Evolutionary conservation across 2,888 invertebrate species (phyloP).

Genomic region (Eumerus sabulonum): DNA sequence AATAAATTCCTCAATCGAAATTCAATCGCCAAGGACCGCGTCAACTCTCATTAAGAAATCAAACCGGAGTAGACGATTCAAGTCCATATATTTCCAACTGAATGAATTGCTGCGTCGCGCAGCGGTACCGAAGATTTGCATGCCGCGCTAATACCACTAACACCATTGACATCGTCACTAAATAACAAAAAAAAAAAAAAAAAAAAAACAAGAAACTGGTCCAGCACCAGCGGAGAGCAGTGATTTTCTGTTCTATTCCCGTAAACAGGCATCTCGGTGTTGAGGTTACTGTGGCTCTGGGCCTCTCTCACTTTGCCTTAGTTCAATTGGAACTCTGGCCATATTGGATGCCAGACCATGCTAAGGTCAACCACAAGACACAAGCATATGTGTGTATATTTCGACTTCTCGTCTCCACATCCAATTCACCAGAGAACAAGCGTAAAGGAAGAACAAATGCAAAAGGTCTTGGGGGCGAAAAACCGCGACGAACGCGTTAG

Average conservation of each 20-base stretch:
- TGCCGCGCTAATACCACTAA: too few species aligned
- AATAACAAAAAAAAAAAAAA: too few species aligned
- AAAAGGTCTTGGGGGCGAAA: not conserved
- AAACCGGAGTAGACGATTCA: not conserved
- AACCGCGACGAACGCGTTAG: not conserved
- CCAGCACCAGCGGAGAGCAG: not conserved
- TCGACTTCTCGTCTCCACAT: not conserved
- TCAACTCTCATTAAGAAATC: constrained; percentile 3
- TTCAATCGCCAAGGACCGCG: not conserved
- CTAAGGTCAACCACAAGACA: not conserved
- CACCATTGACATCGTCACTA: not conserved
- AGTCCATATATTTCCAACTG: not conserved
- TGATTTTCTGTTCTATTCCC: constrained; percentile 3
- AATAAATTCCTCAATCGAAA: too few species aligned
- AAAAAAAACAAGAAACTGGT: not conserved
- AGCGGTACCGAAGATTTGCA: too few species aligned
- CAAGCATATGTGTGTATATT: constrained; percentile 1
- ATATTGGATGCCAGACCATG: too few species aligned
- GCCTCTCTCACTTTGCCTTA: not conserved
- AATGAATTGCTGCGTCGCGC: not conserved
- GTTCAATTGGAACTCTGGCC: not conserved
- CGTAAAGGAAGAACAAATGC: not conserved
- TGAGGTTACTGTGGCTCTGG: constrained; percentile 15
- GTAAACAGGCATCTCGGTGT: not conserved
- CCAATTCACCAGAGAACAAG: not conserved